These are phyloP conservation scores for Mormyrus proboscirostris DNA, from an alignment of 2,797 vertebrate species.

Conservation along the genomic window DNA sequence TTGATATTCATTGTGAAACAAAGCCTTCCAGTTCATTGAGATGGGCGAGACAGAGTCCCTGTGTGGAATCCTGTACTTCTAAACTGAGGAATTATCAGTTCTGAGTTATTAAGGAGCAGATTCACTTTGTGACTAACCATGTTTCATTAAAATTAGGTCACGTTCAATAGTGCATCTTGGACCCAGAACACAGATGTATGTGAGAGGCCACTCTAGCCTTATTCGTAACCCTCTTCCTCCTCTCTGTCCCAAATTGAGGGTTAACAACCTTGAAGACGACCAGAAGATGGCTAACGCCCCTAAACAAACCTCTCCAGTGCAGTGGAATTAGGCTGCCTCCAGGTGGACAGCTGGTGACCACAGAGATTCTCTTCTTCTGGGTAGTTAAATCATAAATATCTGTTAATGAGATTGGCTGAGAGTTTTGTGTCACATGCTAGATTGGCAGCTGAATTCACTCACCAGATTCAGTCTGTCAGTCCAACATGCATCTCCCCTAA, in stretches of 20 bases:
- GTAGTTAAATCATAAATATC: not conserved
- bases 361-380: not conserved
- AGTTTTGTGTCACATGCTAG: not conserved
- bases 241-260: not conserved
- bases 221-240: not conserved
- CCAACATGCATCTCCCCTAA: constrained; percentile 68
- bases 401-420: not conserved
- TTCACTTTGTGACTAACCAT: not conserved
- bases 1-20: constrained; percentile 22
- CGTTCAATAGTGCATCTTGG: not conserved
- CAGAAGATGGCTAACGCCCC: not conserved
- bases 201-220: not conserved
- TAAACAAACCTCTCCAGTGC: not conserved
- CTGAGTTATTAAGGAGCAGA: not conserved
- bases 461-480: constrained; percentile 62
- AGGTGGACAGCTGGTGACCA: not conserved
- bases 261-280: not conserved
- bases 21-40: not conserved
- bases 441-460: constrained; percentile 39
- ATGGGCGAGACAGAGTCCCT: not conserved
- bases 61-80: not conserved
- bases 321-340: not conserved
- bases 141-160: not conserved
- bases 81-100: not conserved
- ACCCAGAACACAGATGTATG: not conserved